Percentiles rank a stretch among this genome's conserved stretches.
Conservation (phyloP, 1,140 invertebrate species). For the Neomicropteryx cornuta region DNA sequence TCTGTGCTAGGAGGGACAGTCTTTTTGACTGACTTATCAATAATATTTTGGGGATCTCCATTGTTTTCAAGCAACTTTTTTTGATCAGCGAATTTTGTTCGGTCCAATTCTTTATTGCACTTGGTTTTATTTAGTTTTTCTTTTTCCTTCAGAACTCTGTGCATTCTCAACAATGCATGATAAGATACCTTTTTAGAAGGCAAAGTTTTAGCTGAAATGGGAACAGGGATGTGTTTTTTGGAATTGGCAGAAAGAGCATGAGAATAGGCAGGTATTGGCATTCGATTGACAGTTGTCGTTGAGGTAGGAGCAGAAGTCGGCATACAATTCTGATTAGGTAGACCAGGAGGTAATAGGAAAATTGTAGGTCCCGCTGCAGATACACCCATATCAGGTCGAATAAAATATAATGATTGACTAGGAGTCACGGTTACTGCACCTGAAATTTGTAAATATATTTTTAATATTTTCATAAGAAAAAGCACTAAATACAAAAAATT, state of each 20-base stretch:
- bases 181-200: constrained; percentile 7
- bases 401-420: too few species aligned
- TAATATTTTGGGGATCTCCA: background rate
- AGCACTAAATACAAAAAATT: too few species aligned
- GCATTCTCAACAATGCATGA: constrained; percentile 13
- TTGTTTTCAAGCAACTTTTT: constrained; percentile 4
- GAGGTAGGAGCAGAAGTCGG: too few species aligned
- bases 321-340: too few species aligned
- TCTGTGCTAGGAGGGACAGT: background rate
- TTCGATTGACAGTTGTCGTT: constrained; percentile 59
- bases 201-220: constrained; percentile 11
- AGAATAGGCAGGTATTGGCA: constrained; percentile 55
- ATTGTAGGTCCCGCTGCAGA: too few species aligned
- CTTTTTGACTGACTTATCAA: too few species aligned
- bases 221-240: constrained; percentile 21
- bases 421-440: too few species aligned
- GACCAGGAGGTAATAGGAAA: too few species aligned
- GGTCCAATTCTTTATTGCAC: constrained; percentile 16
- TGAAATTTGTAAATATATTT: too few species aligned
- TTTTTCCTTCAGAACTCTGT: constrained; percentile 6
- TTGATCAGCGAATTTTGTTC: constrained; percentile 8
- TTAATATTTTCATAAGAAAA: too few species aligned
- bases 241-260: constrained; percentile 30
- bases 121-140: constrained; percentile 8
- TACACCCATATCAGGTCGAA: too few species aligned